Evolutionary conservation across 2,797 vertebrate species (phyloP).

Genomic region (Echiichthys vipera): DNA sequence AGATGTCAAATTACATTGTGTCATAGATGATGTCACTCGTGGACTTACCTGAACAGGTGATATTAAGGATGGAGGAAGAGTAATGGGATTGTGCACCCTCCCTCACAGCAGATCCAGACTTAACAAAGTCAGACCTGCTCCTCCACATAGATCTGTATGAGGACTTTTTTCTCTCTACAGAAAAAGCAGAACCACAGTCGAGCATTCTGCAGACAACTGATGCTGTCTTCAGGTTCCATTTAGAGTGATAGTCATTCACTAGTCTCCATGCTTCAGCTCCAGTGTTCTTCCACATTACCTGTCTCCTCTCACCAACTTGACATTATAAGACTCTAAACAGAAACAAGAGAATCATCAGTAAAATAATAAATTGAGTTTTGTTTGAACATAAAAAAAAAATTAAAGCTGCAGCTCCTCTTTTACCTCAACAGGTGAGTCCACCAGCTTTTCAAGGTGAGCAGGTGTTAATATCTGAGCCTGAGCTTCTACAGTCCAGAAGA

Average conservation of each 20-base stretch:
- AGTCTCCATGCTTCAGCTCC: neutral
- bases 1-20: no score
- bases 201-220: neutral
- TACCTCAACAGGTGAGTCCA: constrained; percentile 1
- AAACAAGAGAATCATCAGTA: neutral
- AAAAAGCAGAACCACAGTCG: neutral
- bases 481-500: constrained; percentile 21
- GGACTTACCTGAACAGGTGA: constrained; percentile 9
- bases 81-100: neutral
- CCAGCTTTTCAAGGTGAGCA: neutral
- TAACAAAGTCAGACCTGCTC: neutral
- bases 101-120: neutral
- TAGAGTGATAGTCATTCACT: neutral
- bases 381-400: neutral
- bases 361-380: no score
- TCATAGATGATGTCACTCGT: no score
- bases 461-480: neutral
- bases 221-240: neutral
- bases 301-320: neutral
- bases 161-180: neutral
- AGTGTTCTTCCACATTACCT: neutral
- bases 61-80: neutral
- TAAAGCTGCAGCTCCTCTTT: neutral
- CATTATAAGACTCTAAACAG: neutral
- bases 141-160: accelerated